These are phyloP conservation scores for Myodes glareolus DNA, from an alignment of 2,113 vertebrate genomes.

Conservation along the genomic window DNA sequence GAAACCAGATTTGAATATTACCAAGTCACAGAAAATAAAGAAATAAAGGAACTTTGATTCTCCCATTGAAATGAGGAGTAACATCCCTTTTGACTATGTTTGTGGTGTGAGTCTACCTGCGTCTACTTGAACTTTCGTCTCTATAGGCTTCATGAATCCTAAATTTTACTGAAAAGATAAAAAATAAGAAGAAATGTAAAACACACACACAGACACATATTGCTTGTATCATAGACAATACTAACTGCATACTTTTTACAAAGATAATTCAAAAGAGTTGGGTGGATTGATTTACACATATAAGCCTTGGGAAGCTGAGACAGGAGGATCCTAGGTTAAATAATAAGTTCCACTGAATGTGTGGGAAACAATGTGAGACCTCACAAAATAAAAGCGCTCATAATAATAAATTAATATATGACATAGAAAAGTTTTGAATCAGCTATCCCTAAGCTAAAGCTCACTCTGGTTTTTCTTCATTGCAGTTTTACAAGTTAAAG, in stretches of 20 bases:
- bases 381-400: not conserved
- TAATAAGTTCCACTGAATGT: not conserved
- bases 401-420: not conserved
- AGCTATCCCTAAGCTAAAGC: not conserved
- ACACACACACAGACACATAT: no score
- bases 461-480: not conserved
- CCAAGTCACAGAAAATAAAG: not conserved
- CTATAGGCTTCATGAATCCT: not conserved
- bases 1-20: not conserved
- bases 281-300: not conserved
- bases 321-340: not conserved
- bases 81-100: not conserved
- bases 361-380: not conserved
- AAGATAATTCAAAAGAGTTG: not conserved
- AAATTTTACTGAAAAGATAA: constrained; percentile 19
- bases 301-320: not conserved
- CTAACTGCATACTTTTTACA: not conserved
- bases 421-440: not conserved
- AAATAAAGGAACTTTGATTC: not conserved
- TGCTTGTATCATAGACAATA: not conserved
- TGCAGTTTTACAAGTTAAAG: constrained; percentile 2
- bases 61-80: not conserved
- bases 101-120: not conserved
- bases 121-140: rapidly evolving
- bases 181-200: not conserved